Percentiles rank a stretch among this genome's conserved stretches.
Conservation (phyloP, 2,888 invertebrate genomes). For the Lasioglossum leucozonium region DNA sequence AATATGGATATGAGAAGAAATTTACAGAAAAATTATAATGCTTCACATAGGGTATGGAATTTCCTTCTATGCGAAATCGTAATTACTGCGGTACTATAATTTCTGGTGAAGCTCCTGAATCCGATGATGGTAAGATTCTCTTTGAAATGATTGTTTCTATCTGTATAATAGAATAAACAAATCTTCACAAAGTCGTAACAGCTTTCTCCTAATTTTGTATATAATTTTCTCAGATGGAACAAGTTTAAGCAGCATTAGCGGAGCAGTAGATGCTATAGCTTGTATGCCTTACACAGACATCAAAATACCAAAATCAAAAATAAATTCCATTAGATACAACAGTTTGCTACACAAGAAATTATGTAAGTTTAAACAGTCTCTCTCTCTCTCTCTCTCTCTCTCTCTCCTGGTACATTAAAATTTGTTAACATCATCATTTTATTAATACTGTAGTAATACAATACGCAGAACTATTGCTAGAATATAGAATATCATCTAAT, state of each 20-base stretch:
- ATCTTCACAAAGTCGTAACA: neutral
- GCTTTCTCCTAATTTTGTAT: conserved; percentile 9
- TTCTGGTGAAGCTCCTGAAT: conserved; percentile 82
- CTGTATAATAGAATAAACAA: neutral
- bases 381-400: neutral
- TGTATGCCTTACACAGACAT: conserved; percentile 79
- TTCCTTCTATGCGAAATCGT: conserved; percentile 72
- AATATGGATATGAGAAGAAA: conserved; percentile 12
- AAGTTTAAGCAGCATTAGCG: conserved; percentile 80
- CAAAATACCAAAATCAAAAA: conserved; percentile 76
- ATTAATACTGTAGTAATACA: conserved; percentile 70
- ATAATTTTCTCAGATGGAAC: conserved; percentile 72
- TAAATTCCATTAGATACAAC: conserved; percentile 80
- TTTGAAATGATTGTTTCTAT: neutral
- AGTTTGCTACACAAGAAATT: conserved; percentile 83
- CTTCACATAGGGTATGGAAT: conserved; percentile 73
- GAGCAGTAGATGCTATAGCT: conserved; percentile 78
- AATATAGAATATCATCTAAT: conserved; percentile 71
- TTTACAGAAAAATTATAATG: conserved; percentile 3
- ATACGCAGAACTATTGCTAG: conserved; percentile 69
- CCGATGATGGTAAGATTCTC: conserved; percentile 79
- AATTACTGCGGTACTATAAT: conserved; percentile 81
- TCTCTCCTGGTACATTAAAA: neutral
- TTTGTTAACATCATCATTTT: conserved; percentile 64
- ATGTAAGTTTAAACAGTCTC: conserved; percentile 73